Conservation (phyloP, 2,797 vertebrate species). For the Myotis daubentonii region DNA sequence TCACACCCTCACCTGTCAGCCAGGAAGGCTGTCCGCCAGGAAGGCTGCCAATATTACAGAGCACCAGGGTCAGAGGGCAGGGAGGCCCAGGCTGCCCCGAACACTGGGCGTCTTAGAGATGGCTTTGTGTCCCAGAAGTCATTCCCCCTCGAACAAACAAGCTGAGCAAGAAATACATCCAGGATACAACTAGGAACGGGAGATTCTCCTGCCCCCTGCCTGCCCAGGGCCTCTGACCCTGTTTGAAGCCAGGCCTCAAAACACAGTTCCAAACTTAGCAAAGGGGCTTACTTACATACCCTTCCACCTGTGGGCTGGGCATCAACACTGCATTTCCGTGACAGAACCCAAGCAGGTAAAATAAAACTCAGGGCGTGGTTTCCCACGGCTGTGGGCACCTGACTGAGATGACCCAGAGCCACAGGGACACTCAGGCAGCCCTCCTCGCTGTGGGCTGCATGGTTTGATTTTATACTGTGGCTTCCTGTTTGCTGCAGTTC, state of each 20-base stretch:
- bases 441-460: accelerated
- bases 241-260: neutral
- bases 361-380: too few species aligned
- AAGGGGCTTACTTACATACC: neutral
- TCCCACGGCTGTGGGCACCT: neutral
- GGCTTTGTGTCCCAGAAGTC: neutral
- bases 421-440: neutral
- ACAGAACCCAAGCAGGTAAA: neutral
- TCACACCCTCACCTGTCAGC: neutral
- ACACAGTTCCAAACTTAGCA: neutral
- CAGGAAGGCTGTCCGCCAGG: neutral
- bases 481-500: neutral
- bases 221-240: neutral
- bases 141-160: too few species aligned
- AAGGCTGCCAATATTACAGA: neutral
- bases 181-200: accelerated
- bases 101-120: accelerated
- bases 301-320: neutral
- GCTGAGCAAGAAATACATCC: neutral
- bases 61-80: neutral
- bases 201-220: neutral
- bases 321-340: neutral
- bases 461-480: too few species aligned
- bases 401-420: neutral
- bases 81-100: neutral